phyloP scores from a whole-genome alignment of 2,888 invertebrate species.

The Phlogophora meticulosa region DNA sequence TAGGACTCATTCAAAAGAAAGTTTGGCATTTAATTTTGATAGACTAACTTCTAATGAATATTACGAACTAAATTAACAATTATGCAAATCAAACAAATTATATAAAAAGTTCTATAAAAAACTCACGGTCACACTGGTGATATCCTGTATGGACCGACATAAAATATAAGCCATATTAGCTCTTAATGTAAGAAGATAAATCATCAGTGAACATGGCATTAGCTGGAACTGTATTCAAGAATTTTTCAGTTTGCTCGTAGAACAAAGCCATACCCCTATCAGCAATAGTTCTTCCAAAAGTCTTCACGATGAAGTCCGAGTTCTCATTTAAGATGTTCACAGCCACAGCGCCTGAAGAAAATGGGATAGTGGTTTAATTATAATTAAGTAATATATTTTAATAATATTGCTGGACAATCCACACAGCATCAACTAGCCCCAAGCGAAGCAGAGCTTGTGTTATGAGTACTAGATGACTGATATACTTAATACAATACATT shows the following conservation, averaged over 20 bases:
- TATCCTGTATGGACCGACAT: too few species aligned
- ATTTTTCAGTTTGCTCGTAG: conserved; percentile 8
- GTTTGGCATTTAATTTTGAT: conserved; percentile 18
- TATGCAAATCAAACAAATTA: background rate
- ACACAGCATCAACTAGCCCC: too few species aligned
- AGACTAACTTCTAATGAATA: background rate
- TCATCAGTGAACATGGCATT: conserved; percentile 42
- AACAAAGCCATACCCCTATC: conserved; percentile 27
- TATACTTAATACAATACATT: too few species aligned
- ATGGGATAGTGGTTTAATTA: background rate
- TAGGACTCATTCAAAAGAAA: too few species aligned
- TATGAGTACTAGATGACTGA: too few species aligned
- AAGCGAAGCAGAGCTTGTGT: too few species aligned
- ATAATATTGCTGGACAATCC: background rate
- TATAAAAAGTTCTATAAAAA: too few species aligned
- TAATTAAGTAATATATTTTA: too few species aligned
- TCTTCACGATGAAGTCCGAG: conserved; percentile 31
- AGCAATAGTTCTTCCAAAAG: conserved; percentile 4
- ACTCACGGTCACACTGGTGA: too few species aligned
- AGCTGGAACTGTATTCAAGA: conserved; percentile 19
- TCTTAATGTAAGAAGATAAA: conserved; percentile 38
- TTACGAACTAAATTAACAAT: background rate
- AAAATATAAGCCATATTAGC: too few species aligned
- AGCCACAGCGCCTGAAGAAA: conserved; percentile 39
- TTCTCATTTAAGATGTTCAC: conserved; percentile 57